Evolutionary conservation across 2,888 invertebrate species (phyloP).

Genomic region (Bibio marci): DNA sequence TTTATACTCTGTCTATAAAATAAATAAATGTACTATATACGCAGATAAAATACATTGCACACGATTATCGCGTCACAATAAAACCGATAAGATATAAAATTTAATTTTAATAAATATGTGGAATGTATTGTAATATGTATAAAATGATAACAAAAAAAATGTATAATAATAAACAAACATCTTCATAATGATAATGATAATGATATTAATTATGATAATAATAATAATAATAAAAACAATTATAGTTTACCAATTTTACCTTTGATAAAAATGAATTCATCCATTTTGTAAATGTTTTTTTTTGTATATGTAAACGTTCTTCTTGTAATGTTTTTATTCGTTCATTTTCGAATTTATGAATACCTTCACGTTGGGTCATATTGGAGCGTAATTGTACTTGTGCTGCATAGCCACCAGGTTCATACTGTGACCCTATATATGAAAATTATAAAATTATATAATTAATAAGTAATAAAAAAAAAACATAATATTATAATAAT

Average conservation of each 20-base stretch:
- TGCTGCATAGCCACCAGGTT: conserved; percentile 43
- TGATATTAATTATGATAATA: too few relatives aligned
- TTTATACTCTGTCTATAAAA: too few relatives aligned
- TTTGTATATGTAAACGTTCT: conserved; percentile 94
- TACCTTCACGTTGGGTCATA: conserved; percentile 84
- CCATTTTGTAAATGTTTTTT: conserved; percentile 99
- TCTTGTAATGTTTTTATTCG: conserved; percentile 93
- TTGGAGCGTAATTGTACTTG: conserved; percentile 51
- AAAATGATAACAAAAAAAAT: too few relatives aligned
- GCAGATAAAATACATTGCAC: too few relatives aligned
- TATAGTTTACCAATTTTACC: conserved; percentile 35
- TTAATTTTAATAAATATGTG: too few relatives aligned
- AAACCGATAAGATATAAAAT: too few relatives aligned
- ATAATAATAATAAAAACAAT: too few relatives aligned
- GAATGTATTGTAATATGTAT: too few relatives aligned
- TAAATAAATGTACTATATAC: too few relatives aligned
- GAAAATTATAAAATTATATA: conserved; percentile 5
- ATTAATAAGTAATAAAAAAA: neutral
- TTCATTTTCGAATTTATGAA: conserved; percentile 89
- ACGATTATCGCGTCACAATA: too few relatives aligned
- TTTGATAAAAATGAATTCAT: conserved; percentile 92
- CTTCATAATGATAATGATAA: too few relatives aligned
- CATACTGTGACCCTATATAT: conserved; percentile 46
- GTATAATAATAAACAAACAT: too few relatives aligned
- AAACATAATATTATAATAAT: neutral